phyloP scores from a whole-genome alignment of 2,113 vertebrate genomes.

The Proterorhinus semilunaris region DNA sequence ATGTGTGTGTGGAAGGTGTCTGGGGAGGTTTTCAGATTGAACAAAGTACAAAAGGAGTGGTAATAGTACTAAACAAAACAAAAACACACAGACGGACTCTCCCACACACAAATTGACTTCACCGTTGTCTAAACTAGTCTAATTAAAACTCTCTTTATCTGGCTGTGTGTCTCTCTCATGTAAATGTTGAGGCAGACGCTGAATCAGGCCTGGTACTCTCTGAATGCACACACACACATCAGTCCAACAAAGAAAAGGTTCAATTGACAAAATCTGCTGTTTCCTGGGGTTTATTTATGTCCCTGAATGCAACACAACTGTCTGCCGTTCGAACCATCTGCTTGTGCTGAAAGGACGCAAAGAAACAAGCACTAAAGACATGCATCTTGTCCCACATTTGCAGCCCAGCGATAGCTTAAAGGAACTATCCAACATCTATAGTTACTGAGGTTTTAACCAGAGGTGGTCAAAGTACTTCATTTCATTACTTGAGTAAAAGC shows the following conservation, averaged over 20 bases:
- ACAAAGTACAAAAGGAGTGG: no score
- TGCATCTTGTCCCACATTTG: no score
- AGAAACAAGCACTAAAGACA: constrained; percentile 18
- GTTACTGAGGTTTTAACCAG: no score
- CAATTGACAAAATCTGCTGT: constrained; percentile 24
- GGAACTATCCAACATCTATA: no score
- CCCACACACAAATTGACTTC: background rate
- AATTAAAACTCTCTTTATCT: background rate
- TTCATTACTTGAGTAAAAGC: no score
- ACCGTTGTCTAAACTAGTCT: background rate
- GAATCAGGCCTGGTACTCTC: constrained; percentile 6
- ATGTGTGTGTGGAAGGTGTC: background rate
- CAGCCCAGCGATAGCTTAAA: no score
- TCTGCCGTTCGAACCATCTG: constrained; percentile 93
- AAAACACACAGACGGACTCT: no score
- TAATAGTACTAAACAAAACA: no score
- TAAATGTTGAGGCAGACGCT: background rate
- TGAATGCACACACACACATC: constrained; percentile 14
- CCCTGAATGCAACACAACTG: constrained; percentile 84
- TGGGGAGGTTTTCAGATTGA: background rate
- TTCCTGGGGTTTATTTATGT: constrained; percentile 63
- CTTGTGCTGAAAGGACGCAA: constrained; percentile 74
- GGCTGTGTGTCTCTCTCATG: background rate
- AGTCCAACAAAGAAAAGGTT: constrained; percentile 14
- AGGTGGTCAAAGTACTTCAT: no score